Evolutionary conservation across 2,797 vertebrate genomes (phyloP), one percentile per base, ranked within the genome.

Genomic region (Meriones psammophilus): DNA sequence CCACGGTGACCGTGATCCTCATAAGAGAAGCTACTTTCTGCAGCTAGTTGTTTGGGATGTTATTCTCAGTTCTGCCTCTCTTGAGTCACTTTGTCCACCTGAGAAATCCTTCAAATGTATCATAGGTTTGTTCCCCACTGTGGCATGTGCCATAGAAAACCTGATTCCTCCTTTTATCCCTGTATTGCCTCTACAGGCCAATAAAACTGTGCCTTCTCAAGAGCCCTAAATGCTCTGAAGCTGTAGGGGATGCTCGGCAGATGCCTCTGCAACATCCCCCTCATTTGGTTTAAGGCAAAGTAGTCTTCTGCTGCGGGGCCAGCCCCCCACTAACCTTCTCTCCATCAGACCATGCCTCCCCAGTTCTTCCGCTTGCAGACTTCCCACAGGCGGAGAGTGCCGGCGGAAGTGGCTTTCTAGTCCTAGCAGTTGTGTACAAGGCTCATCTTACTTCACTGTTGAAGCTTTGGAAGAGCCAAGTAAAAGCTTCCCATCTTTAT

Each of bases 241-340:
- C 5, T 93, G 76, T 94, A 30, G 62, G 15, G 89, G n/a, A 56
- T n/a, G 39, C 26, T 78, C 73, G 20, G 36, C 78, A 94, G 56
- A 50, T 81, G n/a, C 89, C 30, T 12, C 17, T 24, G 88, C 81
- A 24, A 86, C 78, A 80, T 86, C 56, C 15, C 28, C 91, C 26
- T 95, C 15, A 79, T 4, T 78, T 89, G 69, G 17, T 9, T 91
- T 89, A 91, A 92, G 83, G 68, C 78, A 88, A 88, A 12, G 33
- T 77, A 24, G 8, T n/a, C 33, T 39, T 94, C 54, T 46, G 64
- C 33, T 22, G 5, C 17, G 71, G 56, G 20, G 64, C 50, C 20
- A 76, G 54, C 24, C 18, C 6, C 64, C 69, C 5, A 26, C 5
- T 10, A 86, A 92, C 17, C 62, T 39, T 39, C 30, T 74, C 30